Percentiles rank a stretch among this genome's conserved stretches.
These are phyloP conservation scores for Phoebastria nigripes DNA, from an alignment of 2,797 vertebrate species.

Conservation along the genomic window DNA sequence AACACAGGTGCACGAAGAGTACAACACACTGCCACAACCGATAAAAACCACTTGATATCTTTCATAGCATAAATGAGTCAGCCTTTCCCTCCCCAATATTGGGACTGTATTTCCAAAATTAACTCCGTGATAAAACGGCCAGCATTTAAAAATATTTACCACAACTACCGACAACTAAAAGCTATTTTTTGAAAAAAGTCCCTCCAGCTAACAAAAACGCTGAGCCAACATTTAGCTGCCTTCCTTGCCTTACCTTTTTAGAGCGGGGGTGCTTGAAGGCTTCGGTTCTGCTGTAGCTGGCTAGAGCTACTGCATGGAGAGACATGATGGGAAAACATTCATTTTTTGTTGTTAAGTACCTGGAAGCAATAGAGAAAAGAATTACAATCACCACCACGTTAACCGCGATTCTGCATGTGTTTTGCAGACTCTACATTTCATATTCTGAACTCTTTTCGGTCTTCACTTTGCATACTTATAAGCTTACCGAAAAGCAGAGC, in stretches of 20 bases:
- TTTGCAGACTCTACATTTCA: background rate
- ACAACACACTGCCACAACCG: background rate
- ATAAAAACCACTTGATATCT: background rate
- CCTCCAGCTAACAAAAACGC: background rate
- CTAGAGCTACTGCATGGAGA: conserved; percentile 3
- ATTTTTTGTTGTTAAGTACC: background rate
- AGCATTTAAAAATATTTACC: background rate
- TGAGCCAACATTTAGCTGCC: background rate
- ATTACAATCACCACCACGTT: background rate
- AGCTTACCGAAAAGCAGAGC: background rate
- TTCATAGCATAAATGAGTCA: background rate
- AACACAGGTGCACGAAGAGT: background rate
- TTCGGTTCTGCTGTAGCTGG: background rate
- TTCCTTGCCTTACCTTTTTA: background rate
- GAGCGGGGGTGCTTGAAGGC: background rate
- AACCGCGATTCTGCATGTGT: background rate
- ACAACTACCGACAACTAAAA: background rate
- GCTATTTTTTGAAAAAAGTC: background rate
- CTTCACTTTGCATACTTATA: background rate
- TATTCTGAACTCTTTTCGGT: background rate
- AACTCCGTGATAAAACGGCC: rapidly evolving
- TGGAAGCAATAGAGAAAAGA: background rate
- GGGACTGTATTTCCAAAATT: background rate
- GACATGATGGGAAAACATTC: conserved; percentile 24
- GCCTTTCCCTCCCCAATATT: rapidly evolving